phyloP scores from a whole-genome alignment of 2,113 vertebrate genomes.

The Talpa occidentalis region DNA sequence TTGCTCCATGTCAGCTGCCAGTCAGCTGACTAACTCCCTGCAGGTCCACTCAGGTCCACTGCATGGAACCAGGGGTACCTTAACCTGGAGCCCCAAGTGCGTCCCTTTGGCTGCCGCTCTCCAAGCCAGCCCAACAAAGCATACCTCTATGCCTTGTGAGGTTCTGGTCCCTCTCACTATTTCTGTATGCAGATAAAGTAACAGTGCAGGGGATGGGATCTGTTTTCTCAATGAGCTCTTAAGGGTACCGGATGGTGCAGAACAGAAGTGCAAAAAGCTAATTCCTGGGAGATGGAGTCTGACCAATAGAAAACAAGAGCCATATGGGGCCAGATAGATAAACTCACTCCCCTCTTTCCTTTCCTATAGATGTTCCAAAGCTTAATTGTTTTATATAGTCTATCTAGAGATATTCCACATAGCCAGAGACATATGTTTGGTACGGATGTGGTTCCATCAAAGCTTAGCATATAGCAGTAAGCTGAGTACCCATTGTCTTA shows the following conservation, averaged over 20 bases:
- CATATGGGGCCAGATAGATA: neutral
- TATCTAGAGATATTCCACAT: neutral
- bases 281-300: neutral
- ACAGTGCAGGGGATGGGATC: neutral
- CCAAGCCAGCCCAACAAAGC: neutral
- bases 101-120: neutral
- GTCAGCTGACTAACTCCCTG: neutral
- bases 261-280: neutral
- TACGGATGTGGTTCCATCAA: neutral
- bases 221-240: neutral
- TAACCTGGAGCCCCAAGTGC: neutral
- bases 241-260: neutral
- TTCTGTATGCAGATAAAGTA: neutral
- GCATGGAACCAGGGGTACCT: neutral
- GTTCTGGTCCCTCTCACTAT: neutral
- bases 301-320: neutral
- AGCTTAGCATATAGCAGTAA: neutral
- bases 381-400: neutral
- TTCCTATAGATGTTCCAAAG: neutral
- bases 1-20: neutral
- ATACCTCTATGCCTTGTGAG: fast-evolving
- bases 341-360: neutral
- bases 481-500: neutral
- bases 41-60: neutral
- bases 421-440: neutral